Base-by-base conservation (phyloP, 2,888 invertebrate genomes). In the Taphrorychus bicolor region DNA sequence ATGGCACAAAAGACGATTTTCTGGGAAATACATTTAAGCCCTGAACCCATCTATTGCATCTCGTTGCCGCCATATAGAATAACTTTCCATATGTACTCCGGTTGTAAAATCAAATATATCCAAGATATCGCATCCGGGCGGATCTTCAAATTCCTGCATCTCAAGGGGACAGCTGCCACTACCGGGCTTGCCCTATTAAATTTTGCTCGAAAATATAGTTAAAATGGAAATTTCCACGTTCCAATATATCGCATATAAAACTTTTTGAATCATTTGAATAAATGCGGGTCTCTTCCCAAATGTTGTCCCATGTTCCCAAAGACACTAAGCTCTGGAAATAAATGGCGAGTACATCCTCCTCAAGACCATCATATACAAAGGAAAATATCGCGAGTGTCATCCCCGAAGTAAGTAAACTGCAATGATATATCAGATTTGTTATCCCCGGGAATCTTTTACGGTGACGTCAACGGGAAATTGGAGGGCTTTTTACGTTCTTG, bases 31-130 rank as follows among this genome's bases (percentile, higher is more conserved):
- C 14, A 45, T 45, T 14, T 14, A 14, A 16, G 17, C 16, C 45
- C 45, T 16, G 14, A 17, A 45, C 16, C 14, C 14, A 45, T 32
- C 7, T 45, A 45, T n/a, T n/a, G n/a, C 9, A 45, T 5, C 45
- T 45, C 14, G 24, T 54, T 54, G 54, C 32, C 54, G 32, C 16
- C 9, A 54, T 32, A 22, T 17, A 24, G 54, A 17, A 54, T 16
- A n/a, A 16, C 59, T 40, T 21, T 32, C 51, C n/a, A 40, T 21
- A 16, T 42, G 19, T 14, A 59, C 51, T 40, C 48, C 48, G 18
- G 22, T 54, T 45, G 54, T 54, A 48, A 48, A 42, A 19, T 48
- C 21, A 54, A 54, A 54, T 54, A 62, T 62, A 54, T 62, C 54
- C 24, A 19, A 19, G 32, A 54, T 62, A 54, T 54, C 54, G 45